A percentile compares a stretch with the other conserved stretches of the same genome.
Evolutionary conservation across 1,140 invertebrate species (phyloP).

Genomic region (Magallana gigas): DNA sequence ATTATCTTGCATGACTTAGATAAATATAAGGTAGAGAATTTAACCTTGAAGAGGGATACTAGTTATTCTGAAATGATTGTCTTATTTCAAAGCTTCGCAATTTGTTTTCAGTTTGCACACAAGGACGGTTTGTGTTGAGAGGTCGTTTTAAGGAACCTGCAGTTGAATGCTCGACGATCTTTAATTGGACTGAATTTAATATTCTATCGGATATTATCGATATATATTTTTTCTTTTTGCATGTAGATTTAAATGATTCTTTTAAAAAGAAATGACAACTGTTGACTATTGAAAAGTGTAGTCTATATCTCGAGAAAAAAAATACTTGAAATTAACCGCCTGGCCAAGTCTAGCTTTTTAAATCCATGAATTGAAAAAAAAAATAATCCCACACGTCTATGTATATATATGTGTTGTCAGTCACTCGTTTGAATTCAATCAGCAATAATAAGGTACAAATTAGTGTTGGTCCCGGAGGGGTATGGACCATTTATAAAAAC

Average conservation of each 20-base stretch:
- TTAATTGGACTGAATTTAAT: neutral
- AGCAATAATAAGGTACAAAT: neutral
- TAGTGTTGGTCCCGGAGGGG: neutral
- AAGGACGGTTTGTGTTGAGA: too few species aligned
- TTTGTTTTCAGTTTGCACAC: too few species aligned
- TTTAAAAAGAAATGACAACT: slow-evolving; percentile 7
- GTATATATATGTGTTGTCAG: neutral
- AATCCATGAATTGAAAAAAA: slow-evolving; percentile 7
- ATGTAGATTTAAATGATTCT: neutral
- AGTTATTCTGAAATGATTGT: too few species aligned
- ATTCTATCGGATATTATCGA: neutral
- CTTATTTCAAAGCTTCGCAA: neutral
- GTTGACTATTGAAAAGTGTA: slow-evolving; percentile 3
- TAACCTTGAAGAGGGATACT: too few species aligned
- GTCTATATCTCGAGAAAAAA: neutral
- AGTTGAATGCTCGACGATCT: neutral
- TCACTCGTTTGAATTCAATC: neutral
- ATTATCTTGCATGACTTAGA: too few species aligned
- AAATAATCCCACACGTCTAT: neutral
- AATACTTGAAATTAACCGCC: slow-evolving; percentile 5
- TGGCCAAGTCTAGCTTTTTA: neutral
- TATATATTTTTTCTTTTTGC: neutral
- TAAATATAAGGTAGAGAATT: too few species aligned
- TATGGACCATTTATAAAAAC: slow-evolving; percentile 2
- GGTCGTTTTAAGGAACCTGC: neutral